Conservation (phyloP, 2,888 invertebrate species). For the Hoplodrina ambigua region DNA sequence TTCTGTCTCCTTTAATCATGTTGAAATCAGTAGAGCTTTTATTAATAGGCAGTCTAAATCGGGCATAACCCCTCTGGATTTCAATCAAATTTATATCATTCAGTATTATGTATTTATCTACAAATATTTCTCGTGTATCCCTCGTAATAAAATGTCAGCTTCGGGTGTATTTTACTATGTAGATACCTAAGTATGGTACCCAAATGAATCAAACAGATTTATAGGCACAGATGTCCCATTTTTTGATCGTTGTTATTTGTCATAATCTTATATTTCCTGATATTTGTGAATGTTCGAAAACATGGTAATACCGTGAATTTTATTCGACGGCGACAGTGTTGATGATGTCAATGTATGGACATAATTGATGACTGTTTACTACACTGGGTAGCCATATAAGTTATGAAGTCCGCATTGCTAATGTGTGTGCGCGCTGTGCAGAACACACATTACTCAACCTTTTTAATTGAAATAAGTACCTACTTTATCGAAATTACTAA, state of each 20-base stretch:
- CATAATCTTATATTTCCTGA: conserved; percentile 8
- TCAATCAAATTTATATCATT: background rate
- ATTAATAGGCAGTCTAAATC: background rate
- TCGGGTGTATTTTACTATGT: conserved; percentile 4
- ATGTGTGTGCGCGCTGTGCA: conserved; percentile 29
- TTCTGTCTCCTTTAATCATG: background rate
- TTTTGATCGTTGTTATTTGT: conserved; percentile 17
- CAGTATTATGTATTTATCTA: background rate
- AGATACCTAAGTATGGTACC: background rate
- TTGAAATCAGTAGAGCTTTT: background rate
- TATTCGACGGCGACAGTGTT: conserved; percentile 18
- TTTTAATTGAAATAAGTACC: background rate
- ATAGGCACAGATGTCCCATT: conserved; percentile 1
- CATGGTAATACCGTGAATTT: conserved; percentile 13
- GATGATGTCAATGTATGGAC: conserved; percentile 21
- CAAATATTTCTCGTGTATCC: conserved; percentile 4
- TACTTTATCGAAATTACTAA: background rate
- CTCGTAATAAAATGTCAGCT: background rate
- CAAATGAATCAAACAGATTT: conserved; percentile 3
- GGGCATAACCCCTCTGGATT: background rate
- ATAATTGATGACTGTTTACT: conserved; percentile 50
- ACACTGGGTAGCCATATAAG: conserved; percentile 12
- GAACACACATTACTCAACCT: conserved; percentile 13
- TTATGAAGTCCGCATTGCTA: conserved; percentile 23
- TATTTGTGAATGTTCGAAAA: conserved; percentile 12